A percentile compares a stretch with the other conserved stretches of the same genome.
phyloP scores from a whole-genome alignment of 2,888 invertebrate species.

The Acronicta aceris region DNA sequence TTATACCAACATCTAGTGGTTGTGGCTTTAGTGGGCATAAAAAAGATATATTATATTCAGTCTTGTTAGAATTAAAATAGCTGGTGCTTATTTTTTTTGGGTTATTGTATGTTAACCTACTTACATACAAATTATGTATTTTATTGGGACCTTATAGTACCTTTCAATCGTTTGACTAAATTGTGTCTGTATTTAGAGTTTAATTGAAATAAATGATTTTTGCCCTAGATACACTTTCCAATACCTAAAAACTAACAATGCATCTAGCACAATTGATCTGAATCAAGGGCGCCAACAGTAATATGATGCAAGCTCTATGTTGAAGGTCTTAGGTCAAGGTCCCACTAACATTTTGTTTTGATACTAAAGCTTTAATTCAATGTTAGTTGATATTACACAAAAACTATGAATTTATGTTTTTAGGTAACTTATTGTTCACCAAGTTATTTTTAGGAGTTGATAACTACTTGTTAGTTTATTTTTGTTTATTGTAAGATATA shows the following conservation, averaged over 20 bases:
- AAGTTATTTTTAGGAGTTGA: background rate
- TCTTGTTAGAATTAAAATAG: too few species aligned
- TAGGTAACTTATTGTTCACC: background rate
- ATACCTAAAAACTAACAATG: slow-evolving; percentile 16
- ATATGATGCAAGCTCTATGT: slow-evolving; percentile 23
- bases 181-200: too few species aligned
- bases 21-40: too few species aligned
- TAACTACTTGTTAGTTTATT: too few species aligned
- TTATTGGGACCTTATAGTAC: too few species aligned
- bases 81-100: too few species aligned
- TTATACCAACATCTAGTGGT: too few species aligned
- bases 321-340: slow-evolving; percentile 23
- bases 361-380: background rate
- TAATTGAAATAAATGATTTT: background rate
- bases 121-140: too few species aligned
- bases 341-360: background rate
- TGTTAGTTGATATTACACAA: background rate
- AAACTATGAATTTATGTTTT: background rate
- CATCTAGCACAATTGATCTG: slow-evolving; percentile 42
- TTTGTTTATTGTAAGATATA: too few species aligned
- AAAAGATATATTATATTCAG: too few species aligned
- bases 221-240: slow-evolving; percentile 20
- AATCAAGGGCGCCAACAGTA: slow-evolving; percentile 27
- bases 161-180: too few species aligned
- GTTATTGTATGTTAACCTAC: too few species aligned